These are phyloP conservation scores for Keiferia lycopersicella DNA, from an alignment of 2,888 invertebrate genomes.

Conservation along the genomic window DNA sequence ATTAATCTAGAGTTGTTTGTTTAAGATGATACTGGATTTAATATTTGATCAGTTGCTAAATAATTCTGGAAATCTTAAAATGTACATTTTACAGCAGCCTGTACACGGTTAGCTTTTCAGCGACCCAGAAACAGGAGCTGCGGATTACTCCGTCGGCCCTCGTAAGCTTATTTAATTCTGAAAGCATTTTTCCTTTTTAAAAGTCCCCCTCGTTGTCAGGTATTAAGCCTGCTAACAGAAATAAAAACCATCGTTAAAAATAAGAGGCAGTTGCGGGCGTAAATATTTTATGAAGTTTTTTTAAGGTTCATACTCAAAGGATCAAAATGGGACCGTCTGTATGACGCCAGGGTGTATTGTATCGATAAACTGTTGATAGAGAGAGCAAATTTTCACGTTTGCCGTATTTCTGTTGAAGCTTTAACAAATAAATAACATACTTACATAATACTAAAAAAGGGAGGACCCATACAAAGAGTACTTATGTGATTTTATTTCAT, in stretches of 20 bases:
- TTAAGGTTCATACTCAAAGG: no score
- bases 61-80: neutral
- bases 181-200: slow-evolving; percentile 47
- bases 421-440: no score
- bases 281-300: slow-evolving; percentile 14
- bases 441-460: no score
- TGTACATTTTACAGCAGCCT: slow-evolving; percentile 52
- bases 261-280: slow-evolving; percentile 11
- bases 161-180: slow-evolving; percentile 54
- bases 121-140: slow-evolving; percentile 75
- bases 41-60: neutral
- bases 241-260: slow-evolving; percentile 20
- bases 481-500: no score
- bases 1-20: neutral
- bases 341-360: no score
- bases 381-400: no score
- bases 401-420: no score
- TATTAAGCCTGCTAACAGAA: slow-evolving; percentile 28
- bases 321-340: no score
- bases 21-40: neutral
- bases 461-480: no score
- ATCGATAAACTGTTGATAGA: no score
- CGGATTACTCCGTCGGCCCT: slow-evolving; percentile 68
- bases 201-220: slow-evolving; percentile 38
- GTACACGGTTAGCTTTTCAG: slow-evolving; percentile 75